A percentile compares a stretch with the other conserved stretches of the same genome.
Evolutionary conservation across 2,113 vertebrate genomes (phyloP).

Genomic region (chimpanzee (Pan troglodytes)): NHGRI_mPanTro3-v2.1_pri NC_072410.2:13758001-13758500

Average conservation of each 20-base stretch:
- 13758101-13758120: neutral
- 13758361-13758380: neutral
- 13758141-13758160: neutral
- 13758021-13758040: neutral
- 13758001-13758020: neutral
- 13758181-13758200: neutral
- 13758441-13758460: neutral
- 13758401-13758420: neutral
- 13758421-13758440: neutral
- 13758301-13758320: neutral
- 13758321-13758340: neutral
- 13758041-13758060: neutral
- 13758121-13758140: neutral
- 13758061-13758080: accelerated
- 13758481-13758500: neutral
- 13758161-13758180: neutral
- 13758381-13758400: neutral
- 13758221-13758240: neutral
- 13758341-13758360: neutral
- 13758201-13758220: neutral
- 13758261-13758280: no score
- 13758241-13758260: neutral
- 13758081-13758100: neutral
- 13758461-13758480: neutral
- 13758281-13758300: neutral